Percentiles rank a stretch among this genome's conserved stretches.
Conservation (phyloP, 2,113 vertebrate genomes). For the Hymenochirus boettgeri region DNA sequence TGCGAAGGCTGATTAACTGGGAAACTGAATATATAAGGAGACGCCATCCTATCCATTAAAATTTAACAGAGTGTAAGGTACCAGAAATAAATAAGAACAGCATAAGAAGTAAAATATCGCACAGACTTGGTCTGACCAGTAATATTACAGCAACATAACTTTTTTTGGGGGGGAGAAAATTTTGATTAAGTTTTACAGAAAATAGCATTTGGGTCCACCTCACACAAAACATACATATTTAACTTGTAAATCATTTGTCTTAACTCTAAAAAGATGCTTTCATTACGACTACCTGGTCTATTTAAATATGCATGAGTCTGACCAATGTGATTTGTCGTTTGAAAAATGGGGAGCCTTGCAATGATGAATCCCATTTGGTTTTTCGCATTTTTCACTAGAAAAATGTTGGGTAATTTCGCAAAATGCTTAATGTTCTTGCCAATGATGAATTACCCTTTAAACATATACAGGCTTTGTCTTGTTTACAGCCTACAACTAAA, state of each 20-base stretch:
- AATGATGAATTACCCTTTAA: constrained; percentile 27
- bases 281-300: constrained; percentile 30
- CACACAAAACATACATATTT: constrained; percentile 40
- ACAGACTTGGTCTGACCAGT: no score
- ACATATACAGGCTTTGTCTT: constrained; percentile 21
- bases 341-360: constrained; percentile 35
- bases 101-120: no score
- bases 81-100: no score
- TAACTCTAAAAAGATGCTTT: constrained; percentile 33
- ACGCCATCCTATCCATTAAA: no score
- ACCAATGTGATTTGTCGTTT: constrained; percentile 41
- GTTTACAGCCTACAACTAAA: constrained; percentile 18
- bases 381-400: constrained; percentile 38
- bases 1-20: no score
- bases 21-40: no score
- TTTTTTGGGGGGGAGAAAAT: no score
- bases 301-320: constrained; percentile 43
- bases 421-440: constrained; percentile 38
- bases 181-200: no score
- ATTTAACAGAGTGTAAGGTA: no score
- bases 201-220: constrained; percentile 42
- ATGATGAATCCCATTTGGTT: constrained; percentile 42
- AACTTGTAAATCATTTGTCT: constrained; percentile 35
- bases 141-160: no score
- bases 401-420: constrained; percentile 37